Conservation (phyloP, 1,140 invertebrate species). For the Macrotrachela quadricornifera region DNA sequence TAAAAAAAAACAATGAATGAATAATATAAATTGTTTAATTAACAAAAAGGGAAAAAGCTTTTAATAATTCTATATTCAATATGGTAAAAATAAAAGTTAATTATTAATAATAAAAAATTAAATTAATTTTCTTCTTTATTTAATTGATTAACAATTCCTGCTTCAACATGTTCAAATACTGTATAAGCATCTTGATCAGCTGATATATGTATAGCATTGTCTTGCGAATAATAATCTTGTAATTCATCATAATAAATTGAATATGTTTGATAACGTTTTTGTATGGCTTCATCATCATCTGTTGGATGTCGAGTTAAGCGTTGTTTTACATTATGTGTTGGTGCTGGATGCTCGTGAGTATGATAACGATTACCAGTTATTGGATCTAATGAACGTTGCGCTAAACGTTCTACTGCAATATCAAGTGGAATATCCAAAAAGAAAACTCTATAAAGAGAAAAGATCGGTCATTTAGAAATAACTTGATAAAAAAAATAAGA, state of each 20-base stretch:
- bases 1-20: too few species aligned
- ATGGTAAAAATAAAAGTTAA: too few species aligned
- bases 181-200: conserved; percentile 29
- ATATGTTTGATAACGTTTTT: conserved; percentile 14
- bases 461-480: background rate
- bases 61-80: too few species aligned
- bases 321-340: conserved; percentile 23
- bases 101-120: too few species aligned
- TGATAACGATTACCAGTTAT: conserved; percentile 29
- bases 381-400: conserved; percentile 22
- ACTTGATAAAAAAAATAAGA: conserved; percentile 23
- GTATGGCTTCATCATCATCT: conserved; percentile 16
- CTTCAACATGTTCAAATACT: conserved; percentile 31
- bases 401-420: conserved; percentile 25
- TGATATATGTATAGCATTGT: conserved; percentile 22
- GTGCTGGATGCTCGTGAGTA: conserved; percentile 27
- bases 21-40: too few species aligned
- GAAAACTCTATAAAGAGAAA: conserved; percentile 20
- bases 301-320: conserved; percentile 16
- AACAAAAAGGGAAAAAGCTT: too few species aligned
- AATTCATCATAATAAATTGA: conserved; percentile 21
- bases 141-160: conserved; percentile 24
- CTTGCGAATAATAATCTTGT: conserved; percentile 18
- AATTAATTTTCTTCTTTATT: too few species aligned
- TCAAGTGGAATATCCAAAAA: conserved; percentile 29